Evolutionary conservation across 2,113 vertebrate species (phyloP).

Genomic region (Romanogobio albipinnatus): DNA sequence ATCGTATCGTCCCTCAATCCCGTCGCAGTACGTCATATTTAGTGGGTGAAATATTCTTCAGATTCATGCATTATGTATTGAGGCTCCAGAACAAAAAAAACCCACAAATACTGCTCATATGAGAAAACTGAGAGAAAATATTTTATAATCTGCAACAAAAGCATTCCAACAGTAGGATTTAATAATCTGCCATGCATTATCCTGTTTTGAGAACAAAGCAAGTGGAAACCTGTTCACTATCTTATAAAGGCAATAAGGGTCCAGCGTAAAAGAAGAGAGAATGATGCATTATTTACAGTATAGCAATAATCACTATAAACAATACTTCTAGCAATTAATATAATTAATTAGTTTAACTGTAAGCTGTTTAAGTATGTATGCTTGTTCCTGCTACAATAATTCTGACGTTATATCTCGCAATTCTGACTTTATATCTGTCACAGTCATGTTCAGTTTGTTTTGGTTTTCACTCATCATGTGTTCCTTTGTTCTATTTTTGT

Average conservation of each 20-base stretch:
- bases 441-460: no score
- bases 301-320: background rate
- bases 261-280: background rate
- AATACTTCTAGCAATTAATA: background rate
- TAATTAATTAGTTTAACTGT: background rate
- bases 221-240: background rate
- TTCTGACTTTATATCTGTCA: no score
- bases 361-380: background rate
- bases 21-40: background rate
- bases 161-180: background rate
- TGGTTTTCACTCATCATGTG: no score
- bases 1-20: background rate
- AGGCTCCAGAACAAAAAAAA: background rate
- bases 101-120: background rate
- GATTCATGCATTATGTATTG: background rate
- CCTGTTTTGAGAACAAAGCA: background rate
- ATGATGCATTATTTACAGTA: background rate
- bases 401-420: no score
- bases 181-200: background rate
- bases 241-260: background rate
- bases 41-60: background rate
- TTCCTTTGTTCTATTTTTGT: no score
- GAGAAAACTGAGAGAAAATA: background rate
- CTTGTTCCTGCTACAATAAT: no score
- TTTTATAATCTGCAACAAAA: background rate